A percentile compares a stretch with the other conserved stretches of the same genome.
phyloP scores from a whole-genome alignment of 2,113 vertebrate genomes.

The Nothobranchius kuhntae region DNA sequence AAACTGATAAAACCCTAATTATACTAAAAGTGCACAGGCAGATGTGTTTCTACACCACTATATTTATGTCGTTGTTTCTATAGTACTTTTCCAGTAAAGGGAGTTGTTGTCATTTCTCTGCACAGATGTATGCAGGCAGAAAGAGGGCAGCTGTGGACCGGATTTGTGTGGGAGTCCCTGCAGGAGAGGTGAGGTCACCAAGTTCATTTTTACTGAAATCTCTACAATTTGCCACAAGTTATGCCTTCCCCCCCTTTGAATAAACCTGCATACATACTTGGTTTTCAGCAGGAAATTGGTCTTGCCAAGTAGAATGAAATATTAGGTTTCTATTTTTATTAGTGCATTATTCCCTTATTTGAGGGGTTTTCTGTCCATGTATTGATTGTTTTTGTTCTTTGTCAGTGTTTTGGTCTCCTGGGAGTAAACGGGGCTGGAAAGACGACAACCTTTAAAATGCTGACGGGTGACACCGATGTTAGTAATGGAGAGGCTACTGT shows the following conservation, averaged over 20 bases:
- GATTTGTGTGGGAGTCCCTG: constrained; percentile 91
- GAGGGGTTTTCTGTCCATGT: background rate
- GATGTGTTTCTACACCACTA: background rate
- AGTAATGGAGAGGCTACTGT: constrained; percentile 89
- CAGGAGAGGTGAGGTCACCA: constrained; percentile 86
- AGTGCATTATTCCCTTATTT: background rate
- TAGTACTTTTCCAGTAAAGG: background rate
- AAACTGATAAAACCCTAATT: too few species aligned
- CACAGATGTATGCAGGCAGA: constrained; percentile 87
- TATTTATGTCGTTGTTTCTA: background rate
- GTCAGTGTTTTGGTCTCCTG: constrained; percentile 94
- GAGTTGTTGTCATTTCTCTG: constrained; percentile 31
- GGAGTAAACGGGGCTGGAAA: constrained; percentile 96
- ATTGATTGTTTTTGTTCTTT: constrained; percentile 16
- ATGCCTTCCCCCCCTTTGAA: background rate
- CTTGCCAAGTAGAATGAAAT: too few species aligned
- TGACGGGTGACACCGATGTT: constrained; percentile 91
- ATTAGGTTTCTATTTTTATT: too few species aligned
- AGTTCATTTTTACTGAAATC: constrained; percentile 13
- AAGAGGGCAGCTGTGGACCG: constrained; percentile 88
- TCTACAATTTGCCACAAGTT: background rate
- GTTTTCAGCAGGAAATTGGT: background rate
- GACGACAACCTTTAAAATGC: constrained; percentile 96
- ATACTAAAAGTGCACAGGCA: too few species aligned
- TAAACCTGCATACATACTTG: background rate